A percentile compares a stretch with the other conserved stretches of the same genome.
These are phyloP conservation scores for Cyclargus thomasi DNA, from an alignment of 1,140 invertebrate species.

Conservation along the genomic window DNA sequence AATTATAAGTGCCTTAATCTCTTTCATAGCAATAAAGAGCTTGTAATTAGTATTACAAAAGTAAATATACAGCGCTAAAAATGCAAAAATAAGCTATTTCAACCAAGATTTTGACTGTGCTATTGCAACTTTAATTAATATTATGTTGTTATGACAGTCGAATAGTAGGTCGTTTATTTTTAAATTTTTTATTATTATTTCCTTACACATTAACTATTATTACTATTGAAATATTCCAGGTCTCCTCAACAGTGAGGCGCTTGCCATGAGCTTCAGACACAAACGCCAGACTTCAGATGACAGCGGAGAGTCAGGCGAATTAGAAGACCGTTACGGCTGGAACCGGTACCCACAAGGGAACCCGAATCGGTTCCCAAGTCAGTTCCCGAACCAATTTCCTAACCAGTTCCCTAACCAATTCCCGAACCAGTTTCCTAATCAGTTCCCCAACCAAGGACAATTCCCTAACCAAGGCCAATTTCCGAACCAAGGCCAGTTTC, in stretches of 20 bases:
- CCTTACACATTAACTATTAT: too few species aligned
- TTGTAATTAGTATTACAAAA: too few species aligned
- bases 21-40: too few species aligned
- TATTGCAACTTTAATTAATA: too few species aligned
- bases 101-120: too few species aligned
- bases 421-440: slow-evolving; percentile 27
- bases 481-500: slow-evolving; percentile 25
- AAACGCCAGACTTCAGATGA: slow-evolving; percentile 24
- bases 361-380: not conserved
- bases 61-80: too few species aligned
- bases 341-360: slow-evolving; percentile 16
- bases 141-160: too few species aligned
- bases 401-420: slow-evolving; percentile 25
- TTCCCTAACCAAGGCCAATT: slow-evolving; percentile 25
- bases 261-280: slow-evolving; percentile 22
- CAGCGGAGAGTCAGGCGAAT: slow-evolving; percentile 15
- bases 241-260: slow-evolving; percentile 21
- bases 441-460: slow-evolving; percentile 19
- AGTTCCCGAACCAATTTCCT: slow-evolving; percentile 22
- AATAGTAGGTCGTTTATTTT: too few species aligned
- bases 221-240: slow-evolving; percentile 19
- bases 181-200: too few species aligned
- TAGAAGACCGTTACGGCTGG: slow-evolving; percentile 47
- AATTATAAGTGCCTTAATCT: too few species aligned
- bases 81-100: too few species aligned